Base-by-base conservation (phyloP, 2,888 invertebrate genomes). In the Andrena hattorfiana region DNA sequence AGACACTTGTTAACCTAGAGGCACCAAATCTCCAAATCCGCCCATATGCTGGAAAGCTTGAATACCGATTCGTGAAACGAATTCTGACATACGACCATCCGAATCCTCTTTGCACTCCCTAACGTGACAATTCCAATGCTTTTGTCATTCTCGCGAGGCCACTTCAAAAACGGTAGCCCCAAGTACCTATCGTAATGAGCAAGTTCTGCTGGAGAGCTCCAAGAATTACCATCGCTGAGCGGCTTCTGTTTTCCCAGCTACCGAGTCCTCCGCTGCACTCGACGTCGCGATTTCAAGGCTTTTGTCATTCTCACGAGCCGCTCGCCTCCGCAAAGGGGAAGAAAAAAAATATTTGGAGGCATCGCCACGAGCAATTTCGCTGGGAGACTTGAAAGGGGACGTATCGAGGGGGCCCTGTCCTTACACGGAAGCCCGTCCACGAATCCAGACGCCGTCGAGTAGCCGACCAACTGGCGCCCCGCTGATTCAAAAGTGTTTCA, bases 391-490 rank as follows among this genome's bases (percentile, higher is more conserved):
- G 30, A 59, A 63, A 49, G 42, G 30, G 32, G 35, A 54, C 28
- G 20, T 35, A 62, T 67, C 20, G 48, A 56, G 66, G 54, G 32
- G 67, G 54, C 16, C n/a, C 32, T 54, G 49, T 73, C 73, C 51
- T 79, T 32, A 30, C 30, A 49, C 79, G 74, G 80, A 79, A 79
- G 74, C 79, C 30, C 60, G 49, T 74, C 42, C 60, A 56, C 42
- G 64, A 71, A 80, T 77, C 71, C 76, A 86, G 84, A 82, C 79
- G 54, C 73, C 68, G 69, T 81, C 62, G 35, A 82, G 77, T 83
- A 56, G 71, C 60, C 80, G 83, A 66, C 69, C 20, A 77, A 64
- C 70, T 48, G 85, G 76, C 83, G 83, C 68, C 87, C 63, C 10
- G 60, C 66, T 77, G 80, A 32, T 83, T 59, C 64, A 64, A 56